Conservation (phyloP, 2,797 vertebrate species). For the Chanos chanos region DNA sequence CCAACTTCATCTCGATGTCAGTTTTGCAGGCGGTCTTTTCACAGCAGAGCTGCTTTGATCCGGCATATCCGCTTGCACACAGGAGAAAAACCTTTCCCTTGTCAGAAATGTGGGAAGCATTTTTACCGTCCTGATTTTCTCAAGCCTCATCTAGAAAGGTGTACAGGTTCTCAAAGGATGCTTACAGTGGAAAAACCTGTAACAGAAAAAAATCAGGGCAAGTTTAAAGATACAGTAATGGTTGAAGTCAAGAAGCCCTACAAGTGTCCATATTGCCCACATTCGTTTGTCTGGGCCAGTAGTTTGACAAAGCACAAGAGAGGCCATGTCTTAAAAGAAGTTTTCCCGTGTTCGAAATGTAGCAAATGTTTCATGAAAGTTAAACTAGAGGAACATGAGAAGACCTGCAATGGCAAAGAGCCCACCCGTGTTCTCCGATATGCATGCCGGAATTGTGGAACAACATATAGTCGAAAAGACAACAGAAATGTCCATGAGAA, state of each 20-base stretch:
- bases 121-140: constrained; percentile 58
- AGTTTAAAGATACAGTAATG: not conserved
- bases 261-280: constrained; percentile 62
- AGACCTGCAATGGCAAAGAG: constrained; percentile 38
- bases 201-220: not conserved
- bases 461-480: constrained; percentile 9
- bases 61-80: constrained; percentile 69
- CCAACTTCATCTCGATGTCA: constrained; percentile 59
- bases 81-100: constrained; percentile 64
- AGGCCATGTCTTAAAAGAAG: constrained; percentile 56
- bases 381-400: constrained; percentile 58
- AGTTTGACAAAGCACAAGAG: constrained; percentile 56
- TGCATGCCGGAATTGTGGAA: constrained; percentile 34
- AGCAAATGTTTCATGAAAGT: constrained; percentile 59
- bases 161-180: constrained; percentile 28
- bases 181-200: not conserved
- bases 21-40: constrained; percentile 62
- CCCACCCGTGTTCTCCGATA: not conserved
- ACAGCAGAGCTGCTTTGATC: constrained; percentile 53
- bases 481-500: constrained; percentile 29
- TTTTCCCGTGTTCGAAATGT: constrained; percentile 63
- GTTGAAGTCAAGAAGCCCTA: constrained; percentile 7
- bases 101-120: constrained; percentile 61
- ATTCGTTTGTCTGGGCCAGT: constrained; percentile 49
- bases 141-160: constrained; percentile 58